A percentile compares a stretch with the other conserved stretches of the same genome.
These are phyloP conservation scores for Callithrix jacchus DNA, from an alignment of 2,113 vertebrate genomes.

Conservation along the genomic window DNA sequence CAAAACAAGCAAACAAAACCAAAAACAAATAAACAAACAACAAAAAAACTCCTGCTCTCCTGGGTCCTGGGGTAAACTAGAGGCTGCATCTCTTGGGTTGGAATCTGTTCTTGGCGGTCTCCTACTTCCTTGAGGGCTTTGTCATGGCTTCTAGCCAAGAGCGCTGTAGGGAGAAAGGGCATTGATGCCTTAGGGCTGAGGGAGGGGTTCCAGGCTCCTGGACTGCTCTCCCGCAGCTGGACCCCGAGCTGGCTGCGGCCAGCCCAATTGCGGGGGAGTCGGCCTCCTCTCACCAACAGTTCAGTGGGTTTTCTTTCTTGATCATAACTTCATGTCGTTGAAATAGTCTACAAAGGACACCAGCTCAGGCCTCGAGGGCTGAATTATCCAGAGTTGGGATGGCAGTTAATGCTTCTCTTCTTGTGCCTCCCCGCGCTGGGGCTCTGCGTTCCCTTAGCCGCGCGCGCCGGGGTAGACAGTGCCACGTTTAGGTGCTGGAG, in stretches of 20 bases:
- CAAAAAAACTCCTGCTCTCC: not conserved
- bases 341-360: not conserved
- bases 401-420: not conserved
- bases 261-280: not conserved
- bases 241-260: fast-evolving
- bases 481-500: not conserved
- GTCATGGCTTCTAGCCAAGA: not conserved
- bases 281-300: not conserved
- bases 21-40: too few species aligned
- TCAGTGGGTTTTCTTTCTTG: not conserved
- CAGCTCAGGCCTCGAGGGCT: fast-evolving
- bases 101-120: not conserved
- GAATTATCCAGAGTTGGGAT: not conserved
- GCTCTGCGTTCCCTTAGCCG: not conserved
- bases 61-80: not conserved
- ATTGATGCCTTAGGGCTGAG: not conserved
- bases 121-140: not conserved
- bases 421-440: not conserved
- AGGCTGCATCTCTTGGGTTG: not conserved
- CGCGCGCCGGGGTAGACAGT: fast-evolving
- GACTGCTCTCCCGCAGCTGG: not conserved
- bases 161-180: not conserved
- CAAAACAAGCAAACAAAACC: too few species aligned
- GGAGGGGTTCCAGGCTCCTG: not conserved
- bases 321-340: not conserved